Evolutionary conservation across 2,888 invertebrate genomes (phyloP).

Genomic region (Mamestra brassicae): DNA sequence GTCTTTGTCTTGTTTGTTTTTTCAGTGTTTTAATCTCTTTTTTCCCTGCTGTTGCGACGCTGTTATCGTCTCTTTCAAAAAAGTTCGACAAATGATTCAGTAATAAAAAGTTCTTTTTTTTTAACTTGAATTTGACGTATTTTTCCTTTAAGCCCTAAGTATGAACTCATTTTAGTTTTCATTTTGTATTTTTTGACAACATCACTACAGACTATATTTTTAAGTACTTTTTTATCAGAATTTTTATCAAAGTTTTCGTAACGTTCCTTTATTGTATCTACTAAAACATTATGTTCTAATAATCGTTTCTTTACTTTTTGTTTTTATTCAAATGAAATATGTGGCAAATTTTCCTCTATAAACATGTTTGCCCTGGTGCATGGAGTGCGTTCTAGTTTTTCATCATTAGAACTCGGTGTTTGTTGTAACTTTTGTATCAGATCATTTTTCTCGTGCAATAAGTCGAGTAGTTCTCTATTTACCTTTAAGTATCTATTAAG

Average conservation of each 20-base stretch:
- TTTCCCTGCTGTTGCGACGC: neutral
- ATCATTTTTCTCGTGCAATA: no score
- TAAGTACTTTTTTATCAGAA: neutral
- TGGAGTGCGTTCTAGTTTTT: neutral
- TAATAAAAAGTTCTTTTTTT: neutral
- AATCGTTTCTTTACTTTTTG: neutral
- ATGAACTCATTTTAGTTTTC: neutral
- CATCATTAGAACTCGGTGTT: no score
- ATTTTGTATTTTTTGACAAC: conserved; percentile 1
- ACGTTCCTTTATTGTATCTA: neutral
- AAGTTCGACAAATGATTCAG: neutral
- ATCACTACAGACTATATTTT: neutral
- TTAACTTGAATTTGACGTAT: neutral
- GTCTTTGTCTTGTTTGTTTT: neutral
- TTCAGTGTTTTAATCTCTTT: neutral
- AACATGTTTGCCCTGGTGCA: no score
- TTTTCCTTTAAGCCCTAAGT: neutral
- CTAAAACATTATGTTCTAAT: neutral
- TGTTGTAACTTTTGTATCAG: conserved; percentile 1
- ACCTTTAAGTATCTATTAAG: no score
- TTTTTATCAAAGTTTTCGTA: neutral
- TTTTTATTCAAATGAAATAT: neutral
- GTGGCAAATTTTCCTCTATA: neutral
- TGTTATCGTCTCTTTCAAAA: neutral
- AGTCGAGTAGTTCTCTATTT: no score